Percentiles rank a stretch among this genome's conserved stretches.
These are phyloP conservation scores for Brenthis ino DNA, from an alignment of 2,888 invertebrate species.

Conservation along the genomic window DNA sequence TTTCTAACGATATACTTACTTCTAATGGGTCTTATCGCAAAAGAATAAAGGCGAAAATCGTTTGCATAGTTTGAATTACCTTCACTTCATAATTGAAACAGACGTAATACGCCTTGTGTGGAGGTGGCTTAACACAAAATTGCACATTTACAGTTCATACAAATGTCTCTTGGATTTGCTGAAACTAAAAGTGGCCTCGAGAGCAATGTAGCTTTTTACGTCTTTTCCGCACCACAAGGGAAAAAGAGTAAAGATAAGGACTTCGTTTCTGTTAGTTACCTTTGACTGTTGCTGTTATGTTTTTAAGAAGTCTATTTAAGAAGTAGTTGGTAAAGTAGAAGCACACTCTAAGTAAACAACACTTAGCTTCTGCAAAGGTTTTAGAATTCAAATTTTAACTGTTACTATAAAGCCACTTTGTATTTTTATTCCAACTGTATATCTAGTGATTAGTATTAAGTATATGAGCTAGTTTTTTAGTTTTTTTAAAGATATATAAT, in stretches of 20 bases:
- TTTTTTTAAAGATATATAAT: too few relatives aligned
- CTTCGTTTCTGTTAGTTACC: conserved; percentile 33
- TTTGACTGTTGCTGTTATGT: conserved; percentile 25
- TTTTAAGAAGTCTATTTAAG: conserved; percentile 21
- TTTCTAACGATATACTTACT: conserved; percentile 22
- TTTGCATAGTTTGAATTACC: conserved; percentile 7
- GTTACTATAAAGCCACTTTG: not conserved
- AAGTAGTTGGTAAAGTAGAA: conserved; percentile 8
- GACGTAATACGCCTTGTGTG: conserved; percentile 27
- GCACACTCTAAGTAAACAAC: conserved; percentile 1
- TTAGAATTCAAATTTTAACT: conserved; percentile 13
- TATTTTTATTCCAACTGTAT: not conserved
- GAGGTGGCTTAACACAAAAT: conserved; percentile 32
- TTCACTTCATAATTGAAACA: conserved; percentile 26
- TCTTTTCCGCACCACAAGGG: conserved; percentile 27
- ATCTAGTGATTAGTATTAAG: too few relatives aligned
- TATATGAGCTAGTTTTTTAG: too few relatives aligned
- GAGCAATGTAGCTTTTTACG: conserved; percentile 38
- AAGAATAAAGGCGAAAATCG: conserved; percentile 16
- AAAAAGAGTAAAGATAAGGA: conserved; percentile 31
- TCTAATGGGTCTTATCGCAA: not conserved
- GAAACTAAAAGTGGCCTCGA: conserved; percentile 35
- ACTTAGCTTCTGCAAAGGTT: conserved; percentile 10
- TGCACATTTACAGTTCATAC: conserved; percentile 40
- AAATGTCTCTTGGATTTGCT: conserved; percentile 41